Conservation (phyloP, 92 coral and sea anemone genomes). For the Micromussa lordhowensis region DNA sequence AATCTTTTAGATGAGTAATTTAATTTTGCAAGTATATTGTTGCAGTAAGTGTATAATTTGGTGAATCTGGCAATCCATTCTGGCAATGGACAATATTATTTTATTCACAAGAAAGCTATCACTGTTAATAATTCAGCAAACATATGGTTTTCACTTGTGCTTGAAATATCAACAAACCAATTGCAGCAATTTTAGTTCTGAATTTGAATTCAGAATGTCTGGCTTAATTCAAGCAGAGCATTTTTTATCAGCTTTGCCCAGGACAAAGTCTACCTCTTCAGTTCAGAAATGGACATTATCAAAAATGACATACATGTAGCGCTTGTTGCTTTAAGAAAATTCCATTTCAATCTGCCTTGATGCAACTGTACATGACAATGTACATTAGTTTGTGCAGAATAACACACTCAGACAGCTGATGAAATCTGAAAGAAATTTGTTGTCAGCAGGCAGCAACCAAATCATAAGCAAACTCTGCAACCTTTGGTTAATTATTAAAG, state of each 20-base stretch:
- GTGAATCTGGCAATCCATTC: constrained; percentile 8
- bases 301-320: too few species aligned
- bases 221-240: background rate
- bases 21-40: background rate
- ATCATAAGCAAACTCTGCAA: background rate
- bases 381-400: background rate
- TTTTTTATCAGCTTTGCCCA: background rate
- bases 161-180: background rate
- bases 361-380: background rate
- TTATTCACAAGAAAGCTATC: background rate
- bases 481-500: constrained; percentile 2
- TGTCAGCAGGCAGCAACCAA: background rate
- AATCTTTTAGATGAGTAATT: background rate
- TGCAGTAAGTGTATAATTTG: background rate
- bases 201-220: background rate
- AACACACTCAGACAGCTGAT: background rate
- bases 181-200: background rate
- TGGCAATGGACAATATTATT: background rate
- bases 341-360: background rate
- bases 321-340: background rate
- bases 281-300: too few species aligned
- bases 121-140: constrained; percentile 1
- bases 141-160: background rate
- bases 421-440: background rate
- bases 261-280: too few species aligned